Conservation (phyloP, 1,140 invertebrate genomes). For the Matsumurasca onukii region DNA sequence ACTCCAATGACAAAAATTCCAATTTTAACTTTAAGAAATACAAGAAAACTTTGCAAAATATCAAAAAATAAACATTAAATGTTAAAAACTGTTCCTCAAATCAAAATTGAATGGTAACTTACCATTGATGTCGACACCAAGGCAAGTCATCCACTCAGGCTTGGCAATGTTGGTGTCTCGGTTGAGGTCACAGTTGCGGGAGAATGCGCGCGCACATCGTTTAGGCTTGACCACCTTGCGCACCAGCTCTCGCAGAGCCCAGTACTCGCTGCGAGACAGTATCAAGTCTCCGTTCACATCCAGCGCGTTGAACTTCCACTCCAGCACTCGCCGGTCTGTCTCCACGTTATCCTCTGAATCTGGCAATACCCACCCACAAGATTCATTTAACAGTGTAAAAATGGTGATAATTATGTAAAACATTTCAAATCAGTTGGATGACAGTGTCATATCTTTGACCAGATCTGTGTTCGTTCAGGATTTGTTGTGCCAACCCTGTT, state of each 20-base stretch:
- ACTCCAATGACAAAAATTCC: too few species aligned
- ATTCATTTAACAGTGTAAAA: too few species aligned
- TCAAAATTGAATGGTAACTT: slow-evolving; percentile 41
- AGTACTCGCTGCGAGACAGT: slow-evolving; percentile 77
- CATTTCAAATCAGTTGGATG: too few species aligned
- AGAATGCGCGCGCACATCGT: slow-evolving; percentile 85
- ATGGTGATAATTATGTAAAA: too few species aligned
- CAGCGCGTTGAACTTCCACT: slow-evolving; percentile 86
- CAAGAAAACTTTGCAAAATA: too few species aligned
- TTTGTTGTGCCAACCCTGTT: too few species aligned
- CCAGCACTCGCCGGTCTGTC: slow-evolving; percentile 55
- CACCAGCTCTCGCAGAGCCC: slow-evolving; percentile 74
- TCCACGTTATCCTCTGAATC: slow-evolving; percentile 43
- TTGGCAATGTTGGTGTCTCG: slow-evolving; percentile 69
- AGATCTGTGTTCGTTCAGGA: too few species aligned
- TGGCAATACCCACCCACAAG: too few species aligned
- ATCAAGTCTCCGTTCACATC: slow-evolving; percentile 74
- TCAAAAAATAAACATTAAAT: not conserved
- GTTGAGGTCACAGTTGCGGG: slow-evolving; percentile 80
- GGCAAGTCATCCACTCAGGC: slow-evolving; percentile 81
- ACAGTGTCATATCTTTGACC: too few species aligned
- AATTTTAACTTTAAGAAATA: too few species aligned
- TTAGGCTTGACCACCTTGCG: slow-evolving; percentile 85
- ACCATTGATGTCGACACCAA: slow-evolving; percentile 50
- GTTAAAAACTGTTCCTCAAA: not conserved